These are phyloP conservation scores for Bos indicus DNA, from an alignment of 2,113 vertebrate species.

Conservation along the genomic window DNA sequence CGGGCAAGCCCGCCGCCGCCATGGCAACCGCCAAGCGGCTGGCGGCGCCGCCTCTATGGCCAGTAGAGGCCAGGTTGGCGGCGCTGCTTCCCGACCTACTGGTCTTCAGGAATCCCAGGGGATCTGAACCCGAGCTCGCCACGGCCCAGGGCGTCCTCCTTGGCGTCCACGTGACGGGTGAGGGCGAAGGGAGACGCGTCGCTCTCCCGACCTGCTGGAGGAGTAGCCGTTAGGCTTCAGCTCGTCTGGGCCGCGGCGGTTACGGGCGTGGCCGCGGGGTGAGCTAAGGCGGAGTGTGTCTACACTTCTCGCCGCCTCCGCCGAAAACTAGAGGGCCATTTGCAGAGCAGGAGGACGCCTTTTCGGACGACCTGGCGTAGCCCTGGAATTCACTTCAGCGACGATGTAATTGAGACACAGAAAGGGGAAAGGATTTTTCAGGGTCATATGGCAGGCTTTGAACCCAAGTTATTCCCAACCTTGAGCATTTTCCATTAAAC, in stretches of 20 bases:
- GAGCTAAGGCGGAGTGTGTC: no score
- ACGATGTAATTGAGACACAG: not conserved
- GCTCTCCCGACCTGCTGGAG: not conserved
- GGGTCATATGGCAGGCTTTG: not conserved
- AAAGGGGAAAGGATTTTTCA: not conserved
- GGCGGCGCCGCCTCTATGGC: not conserved
- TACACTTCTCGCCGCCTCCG: not conserved
- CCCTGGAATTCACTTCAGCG: not conserved
- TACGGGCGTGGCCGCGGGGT: not conserved
- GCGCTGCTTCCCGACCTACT: constrained; percentile 69
- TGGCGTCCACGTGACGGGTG: constrained; percentile 69
- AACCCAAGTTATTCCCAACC: not conserved
- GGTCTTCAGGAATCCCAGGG: constrained; percentile 35
- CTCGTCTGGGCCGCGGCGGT: not conserved
- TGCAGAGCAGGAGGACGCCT: not conserved
- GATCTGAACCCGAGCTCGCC: constrained; percentile 28
- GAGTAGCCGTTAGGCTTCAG: not conserved
- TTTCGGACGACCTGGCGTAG: no score
- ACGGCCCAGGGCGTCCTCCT: constrained; percentile 63
- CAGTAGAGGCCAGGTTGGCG: not conserved
- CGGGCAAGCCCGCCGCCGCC: not conserved
- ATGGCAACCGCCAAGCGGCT: not conserved
- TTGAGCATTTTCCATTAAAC: not conserved
- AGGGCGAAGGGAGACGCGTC: constrained; percentile 25
- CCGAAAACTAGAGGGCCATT: fast-evolving